Evolutionary conservation across 2,113 vertebrate genomes (phyloP).

Genomic region (Pantherophis guttatus): DNA sequence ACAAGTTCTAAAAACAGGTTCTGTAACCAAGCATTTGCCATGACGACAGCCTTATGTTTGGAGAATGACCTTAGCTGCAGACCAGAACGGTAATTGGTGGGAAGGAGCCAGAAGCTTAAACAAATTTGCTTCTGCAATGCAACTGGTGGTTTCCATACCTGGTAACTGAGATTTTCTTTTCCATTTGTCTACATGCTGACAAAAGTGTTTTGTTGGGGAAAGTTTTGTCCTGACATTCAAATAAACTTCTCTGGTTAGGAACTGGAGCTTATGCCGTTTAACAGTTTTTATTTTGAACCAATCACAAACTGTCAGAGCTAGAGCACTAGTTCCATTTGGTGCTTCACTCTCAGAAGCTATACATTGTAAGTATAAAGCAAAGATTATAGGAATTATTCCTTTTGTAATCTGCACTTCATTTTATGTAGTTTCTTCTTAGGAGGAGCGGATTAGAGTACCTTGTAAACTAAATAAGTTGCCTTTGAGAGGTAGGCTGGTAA

Average conservation of each 20-base stretch:
- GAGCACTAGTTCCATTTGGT: not conserved
- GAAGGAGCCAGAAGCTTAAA: not conserved
- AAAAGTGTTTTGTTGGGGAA: not conserved
- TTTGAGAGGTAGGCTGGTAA: not conserved
- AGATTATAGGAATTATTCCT: not conserved
- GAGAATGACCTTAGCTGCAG: not conserved
- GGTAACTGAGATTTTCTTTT: not conserved
- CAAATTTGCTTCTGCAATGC: not conserved
- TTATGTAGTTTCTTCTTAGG: not conserved
- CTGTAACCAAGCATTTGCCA: conserved; percentile 34
- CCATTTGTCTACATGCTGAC: not conserved
- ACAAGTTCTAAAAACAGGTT: not conserved
- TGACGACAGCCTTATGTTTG: conserved; percentile 23
- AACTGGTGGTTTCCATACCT: not conserved
- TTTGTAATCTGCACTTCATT: not conserved
- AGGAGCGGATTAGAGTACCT: not conserved
- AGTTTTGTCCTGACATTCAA: not conserved
- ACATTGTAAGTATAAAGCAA: not conserved
- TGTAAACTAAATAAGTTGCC: not conserved
- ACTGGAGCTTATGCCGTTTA: not conserved
- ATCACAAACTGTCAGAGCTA: not conserved
- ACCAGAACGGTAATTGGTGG: not conserved
- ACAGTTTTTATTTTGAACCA: not conserved
- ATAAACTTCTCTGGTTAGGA: not conserved
- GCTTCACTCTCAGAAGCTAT: not conserved